Evolutionary conservation across 53 echinoderm and acorn worm species (phyloP).

Genomic region (Patiria pectinifera): DNA sequence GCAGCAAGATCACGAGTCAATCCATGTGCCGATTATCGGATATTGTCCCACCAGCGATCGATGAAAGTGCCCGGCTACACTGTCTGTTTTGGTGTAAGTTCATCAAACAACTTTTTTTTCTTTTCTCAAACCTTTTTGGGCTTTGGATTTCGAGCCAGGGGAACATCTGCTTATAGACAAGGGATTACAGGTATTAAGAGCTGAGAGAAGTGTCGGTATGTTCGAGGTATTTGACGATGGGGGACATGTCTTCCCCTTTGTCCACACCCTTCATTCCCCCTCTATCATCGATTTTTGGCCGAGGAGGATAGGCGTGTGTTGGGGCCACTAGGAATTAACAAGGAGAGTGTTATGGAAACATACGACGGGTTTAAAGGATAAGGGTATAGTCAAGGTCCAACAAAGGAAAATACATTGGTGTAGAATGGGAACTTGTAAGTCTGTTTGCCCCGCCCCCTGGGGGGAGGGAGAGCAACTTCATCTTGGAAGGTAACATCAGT

Average conservation of each 20-base stretch:
- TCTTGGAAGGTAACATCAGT: no score
- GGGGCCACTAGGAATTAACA: neutral
- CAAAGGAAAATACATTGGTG: no score
- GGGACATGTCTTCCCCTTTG: neutral
- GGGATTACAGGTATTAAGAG: neutral
- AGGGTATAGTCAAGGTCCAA: no score
- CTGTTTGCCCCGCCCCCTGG: no score
- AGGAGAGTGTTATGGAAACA: neutral
- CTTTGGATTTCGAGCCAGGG: neutral
- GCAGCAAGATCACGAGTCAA: neutral
- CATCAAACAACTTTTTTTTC: neutral
- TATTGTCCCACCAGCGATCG: neutral
- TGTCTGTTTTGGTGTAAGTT: constrained; percentile 1
- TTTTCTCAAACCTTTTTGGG: neutral
- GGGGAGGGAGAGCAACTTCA: no score
- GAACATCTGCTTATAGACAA: neutral
- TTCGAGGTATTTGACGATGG: neutral
- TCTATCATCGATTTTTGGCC: neutral
- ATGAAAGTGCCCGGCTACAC: neutral
- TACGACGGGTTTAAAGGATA: neutral
- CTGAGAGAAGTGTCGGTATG: neutral
- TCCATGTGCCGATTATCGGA: neutral
- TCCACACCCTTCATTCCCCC: neutral
- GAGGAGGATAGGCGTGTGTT: neutral
- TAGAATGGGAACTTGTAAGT: no score